Evolutionary conservation across 1,140 invertebrate genomes (phyloP), one percentile per base, ranked within the genome.

Genomic region (Drosophila parvula): DNA sequence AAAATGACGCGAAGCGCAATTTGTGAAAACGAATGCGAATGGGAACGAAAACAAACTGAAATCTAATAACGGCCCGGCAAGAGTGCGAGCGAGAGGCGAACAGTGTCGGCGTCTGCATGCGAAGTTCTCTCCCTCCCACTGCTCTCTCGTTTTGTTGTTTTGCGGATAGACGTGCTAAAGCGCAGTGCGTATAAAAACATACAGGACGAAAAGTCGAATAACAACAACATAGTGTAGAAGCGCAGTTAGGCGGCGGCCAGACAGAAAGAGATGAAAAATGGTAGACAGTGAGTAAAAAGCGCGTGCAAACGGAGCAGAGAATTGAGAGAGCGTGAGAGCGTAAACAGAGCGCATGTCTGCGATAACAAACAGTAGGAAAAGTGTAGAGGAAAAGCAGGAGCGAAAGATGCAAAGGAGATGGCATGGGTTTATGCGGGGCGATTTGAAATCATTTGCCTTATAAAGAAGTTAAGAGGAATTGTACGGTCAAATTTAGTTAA

Each of bases 1-100:
- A 89, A 89, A 90, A 81, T 89, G 84, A 88, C 78, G 85, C 84
- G 78, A 89, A 89, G 74, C 77, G 77, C 82, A 89, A 89, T 89
- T 85, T 89, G 84, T 89, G 80, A 90, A 89, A 76, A 74, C 81
- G 84, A 89, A 89, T 81, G 78, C 74, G 74, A 81, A 89, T 76
- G 78, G 82, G 82, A 83, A 89, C 84, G 81, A 89, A 89, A 89
- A 89, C 84, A 89, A 84, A 89, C 78, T 79, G 69, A 83, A 89
- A 89, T 84, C 74, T 84, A 81, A 89, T 84, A 88, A 73, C 79
- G 68, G 75, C 69, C 60, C 73, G 74, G 53, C n/a, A 53, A 43
- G 48, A 62, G 83, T 73, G 82, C 27, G 64, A 86, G 64, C 71
- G 80, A 89, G 84, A 67, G 53, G 60, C 38, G n/a, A 67, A 68